Conservation (phyloP, 1,140 invertebrate genomes). For the Parasteatoda tepidariorum region DNA sequence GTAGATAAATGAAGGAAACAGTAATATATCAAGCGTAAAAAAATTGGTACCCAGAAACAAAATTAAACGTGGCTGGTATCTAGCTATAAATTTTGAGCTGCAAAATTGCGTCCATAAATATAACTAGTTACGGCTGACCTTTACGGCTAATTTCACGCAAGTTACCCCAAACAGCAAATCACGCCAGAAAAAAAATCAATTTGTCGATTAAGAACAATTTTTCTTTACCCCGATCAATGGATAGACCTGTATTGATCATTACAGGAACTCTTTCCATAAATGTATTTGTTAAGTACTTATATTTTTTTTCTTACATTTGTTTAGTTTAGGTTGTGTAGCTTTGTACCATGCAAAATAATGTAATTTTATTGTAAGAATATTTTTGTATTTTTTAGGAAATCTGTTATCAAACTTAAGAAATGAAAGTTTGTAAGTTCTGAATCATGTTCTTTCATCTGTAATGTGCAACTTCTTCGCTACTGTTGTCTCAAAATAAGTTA, state of each 20-base stretch:
- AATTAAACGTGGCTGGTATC: conserved; percentile 18
- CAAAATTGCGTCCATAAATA: conserved; percentile 59
- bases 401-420: too few species aligned
- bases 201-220: conserved; percentile 54
- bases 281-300: background rate
- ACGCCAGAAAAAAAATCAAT: conserved; percentile 51
- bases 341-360: too few species aligned
- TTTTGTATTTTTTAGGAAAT: too few species aligned
- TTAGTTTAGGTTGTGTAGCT: too few species aligned
- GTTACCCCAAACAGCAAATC: conserved; percentile 50
- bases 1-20: conserved; percentile 33
- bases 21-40: conserved; percentile 24
- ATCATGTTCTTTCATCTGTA: too few species aligned
- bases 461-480: too few species aligned
- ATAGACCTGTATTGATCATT: background rate
- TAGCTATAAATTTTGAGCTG: conserved; percentile 42
- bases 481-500: too few species aligned
- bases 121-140: conserved; percentile 50
- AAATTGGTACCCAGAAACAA: background rate
- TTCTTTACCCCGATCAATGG: conserved; percentile 32
- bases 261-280: background rate
- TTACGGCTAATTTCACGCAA: conserved; percentile 53
- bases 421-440: too few species aligned
- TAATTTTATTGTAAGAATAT: too few species aligned
- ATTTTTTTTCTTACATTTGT: too few species aligned